phyloP scores from a whole-genome alignment of 2,113 vertebrate genomes.

The Thalassoma bifasciatum region DNA sequence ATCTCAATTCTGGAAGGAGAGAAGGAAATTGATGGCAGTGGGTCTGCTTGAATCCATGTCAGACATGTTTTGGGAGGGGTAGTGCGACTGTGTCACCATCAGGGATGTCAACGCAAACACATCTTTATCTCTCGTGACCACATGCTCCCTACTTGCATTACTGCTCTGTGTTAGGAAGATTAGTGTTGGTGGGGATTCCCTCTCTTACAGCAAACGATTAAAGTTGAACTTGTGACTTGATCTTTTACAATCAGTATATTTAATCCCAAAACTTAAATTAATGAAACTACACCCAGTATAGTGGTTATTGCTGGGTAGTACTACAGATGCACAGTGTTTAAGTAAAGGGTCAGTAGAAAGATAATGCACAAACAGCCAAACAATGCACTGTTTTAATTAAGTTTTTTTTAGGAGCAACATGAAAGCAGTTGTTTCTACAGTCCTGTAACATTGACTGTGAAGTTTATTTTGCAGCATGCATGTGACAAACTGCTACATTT shows the following conservation, averaged over 20 bases:
- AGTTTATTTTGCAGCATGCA: not conserved
- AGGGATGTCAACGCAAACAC: conserved; percentile 52
- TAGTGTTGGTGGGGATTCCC: conserved; percentile 35
- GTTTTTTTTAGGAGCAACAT: not conserved
- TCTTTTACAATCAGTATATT: not conserved
- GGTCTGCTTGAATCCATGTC: not conserved
- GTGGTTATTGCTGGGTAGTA: too few relatives aligned
- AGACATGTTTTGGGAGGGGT: conserved; percentile 60
- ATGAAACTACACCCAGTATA: too few relatives aligned
- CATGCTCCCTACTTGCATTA: conserved; percentile 46
- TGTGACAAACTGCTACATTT: not conserved
- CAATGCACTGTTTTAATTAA: not conserved
- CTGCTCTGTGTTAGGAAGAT: conserved; percentile 1
- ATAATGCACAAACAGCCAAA: not conserved
- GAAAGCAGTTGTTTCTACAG: not conserved
- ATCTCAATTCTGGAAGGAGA: not conserved
- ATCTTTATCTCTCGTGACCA: conserved; percentile 77
- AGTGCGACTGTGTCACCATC: conserved; percentile 28
- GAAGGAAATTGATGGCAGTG: too few relatives aligned
- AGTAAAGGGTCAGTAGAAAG: not conserved
- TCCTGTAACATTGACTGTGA: not conserved
- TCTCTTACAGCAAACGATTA: conserved; percentile 9
- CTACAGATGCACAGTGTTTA: not conserved
- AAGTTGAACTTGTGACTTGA: not conserved
- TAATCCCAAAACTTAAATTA: not conserved